Percentiles rank a stretch among this genome's conserved stretches.
Evolutionary conservation across 1,140 invertebrate species (phyloP).

Genomic region (Chironomus tepperi): DNA sequence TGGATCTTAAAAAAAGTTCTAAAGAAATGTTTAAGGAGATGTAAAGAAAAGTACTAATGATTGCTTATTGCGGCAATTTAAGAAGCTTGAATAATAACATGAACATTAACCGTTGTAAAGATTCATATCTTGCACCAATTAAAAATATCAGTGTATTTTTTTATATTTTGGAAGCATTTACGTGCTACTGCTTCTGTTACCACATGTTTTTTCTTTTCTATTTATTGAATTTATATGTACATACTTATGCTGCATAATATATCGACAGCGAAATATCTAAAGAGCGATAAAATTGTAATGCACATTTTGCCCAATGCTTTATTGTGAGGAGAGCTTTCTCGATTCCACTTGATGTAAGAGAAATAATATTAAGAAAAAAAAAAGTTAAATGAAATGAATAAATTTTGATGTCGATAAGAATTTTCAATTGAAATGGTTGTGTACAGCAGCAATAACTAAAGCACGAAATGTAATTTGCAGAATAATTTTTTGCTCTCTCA

Average conservation of each 20-base stretch:
- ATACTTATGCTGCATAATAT: not conserved
- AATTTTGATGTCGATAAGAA: slow-evolving; percentile 3
- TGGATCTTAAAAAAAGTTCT: too few species aligned
- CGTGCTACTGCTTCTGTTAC: not conserved
- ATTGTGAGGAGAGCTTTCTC: not conserved
- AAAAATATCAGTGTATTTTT: not conserved
- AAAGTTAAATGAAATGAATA: not conserved
- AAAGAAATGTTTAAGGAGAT: too few species aligned
- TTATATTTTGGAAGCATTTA: not conserved
- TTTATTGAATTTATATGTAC: too few species aligned
- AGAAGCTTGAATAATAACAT: not conserved
- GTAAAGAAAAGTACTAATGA: too few species aligned
- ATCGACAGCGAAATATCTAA: slow-evolving; percentile 6
- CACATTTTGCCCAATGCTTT: not conserved
- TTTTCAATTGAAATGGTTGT: not conserved
- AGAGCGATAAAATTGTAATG: slow-evolving; percentile 8
- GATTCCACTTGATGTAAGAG: slow-evolving; percentile 5
- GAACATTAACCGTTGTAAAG: slow-evolving; percentile 12
- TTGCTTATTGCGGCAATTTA: too few species aligned
- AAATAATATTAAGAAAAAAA: not conserved
- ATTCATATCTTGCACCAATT: slow-evolving; percentile 13
- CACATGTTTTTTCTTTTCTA: not conserved
- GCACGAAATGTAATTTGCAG: not conserved
- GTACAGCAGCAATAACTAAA: not conserved
- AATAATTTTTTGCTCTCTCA: too few species aligned